Percentiles rank a stretch among this genome's conserved stretches.
Evolutionary conservation across 2,113 vertebrate genomes (phyloP).

Genomic region (Muscicapa adusta): DNA sequence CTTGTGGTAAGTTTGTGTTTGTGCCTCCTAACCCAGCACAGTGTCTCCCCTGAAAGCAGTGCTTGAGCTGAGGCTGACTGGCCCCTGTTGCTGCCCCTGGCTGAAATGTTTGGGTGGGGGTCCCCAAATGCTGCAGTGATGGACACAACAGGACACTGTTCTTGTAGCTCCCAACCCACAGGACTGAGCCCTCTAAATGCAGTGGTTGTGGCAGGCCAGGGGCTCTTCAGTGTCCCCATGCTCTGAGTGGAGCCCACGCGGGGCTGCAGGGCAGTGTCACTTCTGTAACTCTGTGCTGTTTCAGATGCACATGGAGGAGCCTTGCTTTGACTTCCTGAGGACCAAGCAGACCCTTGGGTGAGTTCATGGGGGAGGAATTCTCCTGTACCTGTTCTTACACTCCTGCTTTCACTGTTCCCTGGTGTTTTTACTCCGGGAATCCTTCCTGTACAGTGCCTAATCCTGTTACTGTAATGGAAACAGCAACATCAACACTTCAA

Average conservation of each 20-base stretch:
- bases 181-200: not conserved
- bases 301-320: conserved; percentile 99
- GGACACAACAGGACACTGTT: not conserved
- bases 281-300: conserved; percentile 5
- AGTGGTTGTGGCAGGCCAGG: not conserved
- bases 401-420: not conserved
- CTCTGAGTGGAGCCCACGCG: fast-evolving
- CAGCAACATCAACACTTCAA: not conserved
- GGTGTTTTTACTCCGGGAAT: not conserved
- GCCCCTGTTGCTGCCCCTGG: not conserved
- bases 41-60: not conserved
- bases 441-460: not conserved
- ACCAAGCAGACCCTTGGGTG: conserved; percentile 97
- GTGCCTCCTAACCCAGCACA: not conserved
- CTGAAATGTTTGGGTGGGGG: not conserved
- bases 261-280: not conserved
- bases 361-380: conserved; percentile 2
- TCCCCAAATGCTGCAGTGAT: not conserved
- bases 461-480: not conserved
- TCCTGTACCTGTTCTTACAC: not conserved
- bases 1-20: conserved; percentile 84
- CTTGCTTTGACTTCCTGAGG: conserved; percentile 95
- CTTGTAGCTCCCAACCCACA: fast-evolving
- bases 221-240: fast-evolving
- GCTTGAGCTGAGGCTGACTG: not conserved